These are phyloP conservation scores for Hippocampus barbouri DNA, from an alignment of 2,113 vertebrate species.

Conservation along the genomic window DNA sequence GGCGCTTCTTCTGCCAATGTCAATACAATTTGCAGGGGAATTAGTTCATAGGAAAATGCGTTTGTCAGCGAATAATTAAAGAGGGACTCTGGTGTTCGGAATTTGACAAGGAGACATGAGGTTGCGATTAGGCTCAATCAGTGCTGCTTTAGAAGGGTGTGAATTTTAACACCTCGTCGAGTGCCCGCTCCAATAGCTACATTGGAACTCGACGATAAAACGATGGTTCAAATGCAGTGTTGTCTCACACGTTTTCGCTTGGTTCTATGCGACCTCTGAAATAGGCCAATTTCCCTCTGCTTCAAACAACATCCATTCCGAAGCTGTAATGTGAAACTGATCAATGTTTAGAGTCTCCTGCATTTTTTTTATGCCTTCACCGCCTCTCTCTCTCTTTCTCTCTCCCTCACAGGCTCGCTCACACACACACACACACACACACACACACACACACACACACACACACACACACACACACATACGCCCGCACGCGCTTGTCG, in stretches of 20 bases:
- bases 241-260: not conserved
- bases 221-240: not conserved
- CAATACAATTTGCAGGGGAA: slow-evolving; percentile 58
- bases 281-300: not conserved
- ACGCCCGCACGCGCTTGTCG: slow-evolving; percentile 34
- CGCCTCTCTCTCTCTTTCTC: not conserved
- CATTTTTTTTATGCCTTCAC: not conserved
- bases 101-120: slow-evolving; percentile 26
- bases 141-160: slow-evolving; percentile 10
- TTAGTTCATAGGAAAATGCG: slow-evolving; percentile 41
- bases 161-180: slow-evolving; percentile 29
- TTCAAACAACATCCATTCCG: not conserved
- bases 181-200: slow-evolving; percentile 3
- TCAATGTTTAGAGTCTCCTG: not conserved
- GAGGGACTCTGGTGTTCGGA: slow-evolving; percentile 11
- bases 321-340: not conserved
- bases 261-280: not conserved
- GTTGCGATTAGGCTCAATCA: slow-evolving; percentile 33
- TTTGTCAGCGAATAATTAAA: slow-evolving; percentile 44
- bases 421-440: too few relatives aligned
- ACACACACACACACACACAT: not conserved
- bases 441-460: not conserved
- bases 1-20: slow-evolving; percentile 48
- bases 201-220: not conserved
- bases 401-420: not conserved